A percentile compares a stretch with the other conserved stretches of the same genome.
Evolutionary conservation across 2,113 vertebrate genomes (phyloP).

Genomic region (Melospiza melodia): DNA sequence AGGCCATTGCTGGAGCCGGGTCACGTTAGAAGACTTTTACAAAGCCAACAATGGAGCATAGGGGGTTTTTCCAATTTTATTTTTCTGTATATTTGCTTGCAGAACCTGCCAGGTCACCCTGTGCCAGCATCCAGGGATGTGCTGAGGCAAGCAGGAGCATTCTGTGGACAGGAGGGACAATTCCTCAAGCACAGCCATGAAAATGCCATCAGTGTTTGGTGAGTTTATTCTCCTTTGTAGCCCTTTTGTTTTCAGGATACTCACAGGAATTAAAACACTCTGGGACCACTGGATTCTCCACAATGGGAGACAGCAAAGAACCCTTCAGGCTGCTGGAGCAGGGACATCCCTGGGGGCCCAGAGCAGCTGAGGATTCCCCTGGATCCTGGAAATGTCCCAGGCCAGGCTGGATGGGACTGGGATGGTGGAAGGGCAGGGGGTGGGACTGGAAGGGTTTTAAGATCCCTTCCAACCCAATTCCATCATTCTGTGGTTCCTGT

Average conservation of each 20-base stretch:
- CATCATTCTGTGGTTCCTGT: background rate
- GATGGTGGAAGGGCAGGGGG: accelerated
- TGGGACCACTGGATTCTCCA: background rate
- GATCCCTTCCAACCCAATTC: background rate
- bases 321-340: background rate
- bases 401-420: background rate
- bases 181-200: background rate
- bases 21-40: background rate
- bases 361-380: background rate
- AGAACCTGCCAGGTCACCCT: background rate
- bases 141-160: background rate
- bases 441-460: accelerated
- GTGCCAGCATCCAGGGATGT: background rate
- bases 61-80: background rate
- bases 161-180: accelerated
- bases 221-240: background rate
- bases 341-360: background rate
- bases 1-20: background rate
- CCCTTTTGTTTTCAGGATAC: accelerated
- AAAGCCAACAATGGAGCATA: background rate
- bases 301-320: background rate
- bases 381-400: background rate
- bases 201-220: background rate
- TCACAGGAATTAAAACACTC: accelerated
- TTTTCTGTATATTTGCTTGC: background rate